A percentile compares a stretch with the other conserved stretches of the same genome.
phyloP scores from a whole-genome alignment of 2,888 invertebrate species.

The Hirudinaria manillensis region DNA sequence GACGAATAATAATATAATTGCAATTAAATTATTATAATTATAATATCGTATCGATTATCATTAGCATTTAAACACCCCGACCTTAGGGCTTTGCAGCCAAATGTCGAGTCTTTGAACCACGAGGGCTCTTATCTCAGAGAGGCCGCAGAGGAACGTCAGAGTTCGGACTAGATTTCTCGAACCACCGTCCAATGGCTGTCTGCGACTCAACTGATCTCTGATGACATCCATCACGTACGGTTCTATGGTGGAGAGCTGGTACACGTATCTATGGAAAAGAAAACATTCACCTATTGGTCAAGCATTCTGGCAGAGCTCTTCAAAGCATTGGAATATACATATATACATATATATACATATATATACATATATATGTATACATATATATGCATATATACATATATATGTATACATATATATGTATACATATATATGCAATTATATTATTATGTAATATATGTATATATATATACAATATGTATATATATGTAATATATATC shows the following conservation, averaged over 20 bases:
- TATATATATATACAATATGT: too few species aligned
- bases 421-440: too few species aligned
- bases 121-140: conserved; percentile 74
- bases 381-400: neutral
- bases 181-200: conserved; percentile 71
- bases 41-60: neutral
- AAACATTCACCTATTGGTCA: neutral
- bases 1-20: too few species aligned
- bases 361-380: neutral
- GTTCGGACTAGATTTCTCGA: conserved; percentile 77
- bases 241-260: conserved; percentile 67
- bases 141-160: conserved; percentile 76
- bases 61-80: conserved; percentile 33
- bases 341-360: neutral
- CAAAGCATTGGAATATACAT: neutral
- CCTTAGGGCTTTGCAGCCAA: conserved; percentile 91
- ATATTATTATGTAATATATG: too few species aligned
- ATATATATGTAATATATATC: too few species aligned
- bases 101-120: conserved; percentile 77
- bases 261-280: conserved; percentile 58
- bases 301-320: neutral
- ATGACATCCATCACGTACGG: conserved; percentile 77
- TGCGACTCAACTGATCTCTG: conserved; percentile 76
- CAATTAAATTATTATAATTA: neutral
- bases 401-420: neutral